phyloP scores from a whole-genome alignment of 2,888 invertebrate species.

The Eilema caniola region DNA sequence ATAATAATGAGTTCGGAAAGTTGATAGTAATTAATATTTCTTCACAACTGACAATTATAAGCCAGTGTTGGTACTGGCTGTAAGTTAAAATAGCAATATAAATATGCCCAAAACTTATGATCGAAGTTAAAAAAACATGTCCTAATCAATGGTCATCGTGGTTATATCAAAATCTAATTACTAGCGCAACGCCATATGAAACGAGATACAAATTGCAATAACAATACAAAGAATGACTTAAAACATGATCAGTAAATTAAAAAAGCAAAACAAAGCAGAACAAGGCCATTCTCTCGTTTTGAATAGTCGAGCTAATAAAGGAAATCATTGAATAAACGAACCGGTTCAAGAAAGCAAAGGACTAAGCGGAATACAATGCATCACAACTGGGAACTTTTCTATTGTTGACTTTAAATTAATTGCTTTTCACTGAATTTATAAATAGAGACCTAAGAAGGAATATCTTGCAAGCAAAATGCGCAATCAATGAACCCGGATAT shows the following conservation, averaged over 20 bases:
- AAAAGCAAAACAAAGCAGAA: constrained; percentile 57
- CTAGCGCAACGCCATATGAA: constrained; percentile 1
- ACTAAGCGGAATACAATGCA: constrained; percentile 80
- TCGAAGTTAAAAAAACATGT: background rate
- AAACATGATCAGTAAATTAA: constrained; percentile 50
- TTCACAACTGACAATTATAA: too few relatives aligned
- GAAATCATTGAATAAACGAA: constrained; percentile 77
- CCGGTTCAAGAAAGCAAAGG: constrained; percentile 77
- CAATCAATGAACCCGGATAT: constrained; percentile 50
- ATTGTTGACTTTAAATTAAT: constrained; percentile 83
- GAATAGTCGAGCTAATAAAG: constrained; percentile 80
- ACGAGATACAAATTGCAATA: constrained; percentile 30
- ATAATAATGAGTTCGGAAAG: too few relatives aligned
- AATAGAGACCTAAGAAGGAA: constrained; percentile 62
- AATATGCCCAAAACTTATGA: background rate
- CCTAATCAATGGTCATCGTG: background rate
- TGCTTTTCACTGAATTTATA: constrained; percentile 75
- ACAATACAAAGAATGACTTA: constrained; percentile 34
- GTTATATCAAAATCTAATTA: background rate
- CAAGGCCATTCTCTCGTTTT: constrained; percentile 65
- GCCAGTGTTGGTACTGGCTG: too few relatives aligned
- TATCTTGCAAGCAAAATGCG: constrained; percentile 60
- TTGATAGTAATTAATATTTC: too few relatives aligned
- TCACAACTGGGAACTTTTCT: constrained; percentile 81
- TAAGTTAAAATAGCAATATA: too few relatives aligned